Percentiles rank a stretch among this genome's conserved stretches.
phyloP scores from a whole-genome alignment of 2,888 invertebrate species.

The Synergus umbraculus region DNA sequence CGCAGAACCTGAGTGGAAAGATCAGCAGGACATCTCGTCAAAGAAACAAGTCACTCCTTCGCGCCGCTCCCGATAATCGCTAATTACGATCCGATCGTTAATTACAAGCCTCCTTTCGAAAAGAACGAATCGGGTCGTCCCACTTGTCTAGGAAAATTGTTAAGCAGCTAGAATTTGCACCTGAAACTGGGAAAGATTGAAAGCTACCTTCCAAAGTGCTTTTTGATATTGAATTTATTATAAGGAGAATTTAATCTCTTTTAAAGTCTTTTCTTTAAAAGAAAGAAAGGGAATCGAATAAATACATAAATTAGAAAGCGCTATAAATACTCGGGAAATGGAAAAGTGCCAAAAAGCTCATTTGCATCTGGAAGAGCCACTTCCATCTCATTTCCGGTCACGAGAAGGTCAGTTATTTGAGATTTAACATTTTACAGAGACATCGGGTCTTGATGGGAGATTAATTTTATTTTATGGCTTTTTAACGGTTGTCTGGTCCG shows the following conservation, averaged over 20 bases:
- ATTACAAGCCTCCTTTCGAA: slow-evolving; percentile 9
- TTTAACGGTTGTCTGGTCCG: slow-evolving; percentile 19
- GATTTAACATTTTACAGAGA: background rate
- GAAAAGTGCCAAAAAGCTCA: slow-evolving; percentile 6
- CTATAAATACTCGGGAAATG: background rate
- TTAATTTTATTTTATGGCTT: slow-evolving; percentile 17
- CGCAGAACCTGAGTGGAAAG: background rate
- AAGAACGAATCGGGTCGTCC: slow-evolving; percentile 12
- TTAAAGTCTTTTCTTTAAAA: background rate
- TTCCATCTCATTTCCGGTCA: slow-evolving; percentile 27
- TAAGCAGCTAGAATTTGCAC: slow-evolving; percentile 10
- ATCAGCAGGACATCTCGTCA: slow-evolving; percentile 33
- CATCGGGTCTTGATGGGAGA: slow-evolving; percentile 18
- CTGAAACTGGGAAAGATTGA: background rate
- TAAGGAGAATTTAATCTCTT: background rate
- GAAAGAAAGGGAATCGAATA: background rate
- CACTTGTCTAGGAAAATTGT: slow-evolving; percentile 10
- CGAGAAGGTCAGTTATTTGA: background rate
- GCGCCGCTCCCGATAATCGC: slow-evolving; percentile 21
- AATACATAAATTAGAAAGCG: slow-evolving; percentile 4
- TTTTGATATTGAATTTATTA: background rate
- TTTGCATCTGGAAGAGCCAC: background rate
- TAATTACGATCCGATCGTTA: slow-evolving; percentile 36
- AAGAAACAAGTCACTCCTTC: slow-evolving; percentile 29
- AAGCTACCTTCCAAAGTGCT: background rate